Percentiles rank a stretch among this genome's conserved stretches.
phyloP scores from a whole-genome alignment of 1,140 invertebrate genomes.

The Lordiphosa clarofinis region DNA sequence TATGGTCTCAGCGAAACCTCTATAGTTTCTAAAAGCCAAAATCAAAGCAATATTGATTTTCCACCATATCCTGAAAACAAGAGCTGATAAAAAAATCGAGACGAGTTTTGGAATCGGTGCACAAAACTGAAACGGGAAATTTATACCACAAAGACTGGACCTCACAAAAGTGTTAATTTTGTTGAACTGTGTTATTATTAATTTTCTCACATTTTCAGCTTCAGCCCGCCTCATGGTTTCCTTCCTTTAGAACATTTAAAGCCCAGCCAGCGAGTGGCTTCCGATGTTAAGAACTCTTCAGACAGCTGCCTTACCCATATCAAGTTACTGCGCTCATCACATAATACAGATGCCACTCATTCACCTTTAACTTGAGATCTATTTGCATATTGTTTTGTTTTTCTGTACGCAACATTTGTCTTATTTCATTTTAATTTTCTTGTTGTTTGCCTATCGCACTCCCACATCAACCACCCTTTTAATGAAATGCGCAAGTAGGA shows the following conservation, averaged over 20 bases:
- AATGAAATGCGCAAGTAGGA: conserved; percentile 36
- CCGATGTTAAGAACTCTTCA: conserved; percentile 35
- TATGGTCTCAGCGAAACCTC: too few relatives aligned
- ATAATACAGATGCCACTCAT: conserved; percentile 5
- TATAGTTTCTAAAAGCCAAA: too few relatives aligned
- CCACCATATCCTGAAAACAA: too few relatives aligned
- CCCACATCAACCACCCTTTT: conserved; percentile 62
- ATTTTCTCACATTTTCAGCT: too few relatives aligned
- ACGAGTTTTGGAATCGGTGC: too few relatives aligned
- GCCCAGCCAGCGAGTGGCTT: conserved; percentile 23
- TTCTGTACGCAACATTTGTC: conserved; percentile 33
- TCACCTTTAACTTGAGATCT: not conserved
- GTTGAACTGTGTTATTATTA: too few relatives aligned
- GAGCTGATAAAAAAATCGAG: too few relatives aligned
- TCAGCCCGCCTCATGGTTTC: not conserved
- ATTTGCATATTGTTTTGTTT: conserved; percentile 54
- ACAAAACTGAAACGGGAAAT: too few relatives aligned
- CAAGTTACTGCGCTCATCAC: conserved; percentile 25
- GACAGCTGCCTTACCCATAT: conserved; percentile 43
- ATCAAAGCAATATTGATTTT: too few relatives aligned
- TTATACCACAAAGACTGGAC: too few relatives aligned
- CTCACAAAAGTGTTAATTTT: too few relatives aligned
- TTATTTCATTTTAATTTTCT: conserved; percentile 67
- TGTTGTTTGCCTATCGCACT: conserved; percentile 41
- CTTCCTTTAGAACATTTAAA: conserved; percentile 7